These are phyloP conservation scores for Drosophila rhopaloa DNA, from an alignment of 1,140 invertebrate genomes.

Conservation along the genomic window DNA sequence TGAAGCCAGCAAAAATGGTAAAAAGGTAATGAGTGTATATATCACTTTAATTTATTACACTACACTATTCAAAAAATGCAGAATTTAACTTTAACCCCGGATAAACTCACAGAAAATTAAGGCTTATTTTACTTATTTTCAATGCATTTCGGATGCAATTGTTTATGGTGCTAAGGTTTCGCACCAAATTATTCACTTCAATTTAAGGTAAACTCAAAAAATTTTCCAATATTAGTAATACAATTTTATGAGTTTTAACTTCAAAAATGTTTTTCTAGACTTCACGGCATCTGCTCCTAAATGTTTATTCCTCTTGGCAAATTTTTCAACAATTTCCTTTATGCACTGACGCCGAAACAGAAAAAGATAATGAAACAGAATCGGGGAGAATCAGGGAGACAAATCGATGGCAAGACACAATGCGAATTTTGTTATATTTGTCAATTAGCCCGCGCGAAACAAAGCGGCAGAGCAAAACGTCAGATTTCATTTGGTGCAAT, in stretches of 20 bases:
- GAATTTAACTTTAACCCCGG: too few relatives aligned
- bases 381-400: constrained; percentile 10
- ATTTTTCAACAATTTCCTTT: constrained; percentile 32
- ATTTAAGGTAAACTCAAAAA: neutral
- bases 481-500: constrained; percentile 57
- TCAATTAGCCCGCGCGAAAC: constrained; percentile 78
- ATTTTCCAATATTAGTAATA: too few relatives aligned
- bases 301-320: constrained; percentile 4
- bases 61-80: too few relatives aligned
- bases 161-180: too few relatives aligned
- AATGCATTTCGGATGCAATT: too few relatives aligned
- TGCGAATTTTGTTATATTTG: constrained; percentile 53
- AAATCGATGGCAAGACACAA: constrained; percentile 14
- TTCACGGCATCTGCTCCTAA: neutral
- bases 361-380: constrained; percentile 13
- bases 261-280: constrained; percentile 4
- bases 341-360: constrained; percentile 30
- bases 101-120: too few relatives aligned
- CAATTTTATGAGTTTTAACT: neutral
- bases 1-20: too few relatives aligned
- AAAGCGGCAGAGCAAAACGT: constrained; percentile 73
- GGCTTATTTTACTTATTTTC: too few relatives aligned
- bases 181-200: neutral
- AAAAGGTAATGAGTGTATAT: too few relatives aligned
- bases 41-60: too few relatives aligned